These are phyloP conservation scores for Rhadinocentrus ornatus DNA, from an alignment of 2,797 vertebrate species.

Conservation along the genomic window DNA sequence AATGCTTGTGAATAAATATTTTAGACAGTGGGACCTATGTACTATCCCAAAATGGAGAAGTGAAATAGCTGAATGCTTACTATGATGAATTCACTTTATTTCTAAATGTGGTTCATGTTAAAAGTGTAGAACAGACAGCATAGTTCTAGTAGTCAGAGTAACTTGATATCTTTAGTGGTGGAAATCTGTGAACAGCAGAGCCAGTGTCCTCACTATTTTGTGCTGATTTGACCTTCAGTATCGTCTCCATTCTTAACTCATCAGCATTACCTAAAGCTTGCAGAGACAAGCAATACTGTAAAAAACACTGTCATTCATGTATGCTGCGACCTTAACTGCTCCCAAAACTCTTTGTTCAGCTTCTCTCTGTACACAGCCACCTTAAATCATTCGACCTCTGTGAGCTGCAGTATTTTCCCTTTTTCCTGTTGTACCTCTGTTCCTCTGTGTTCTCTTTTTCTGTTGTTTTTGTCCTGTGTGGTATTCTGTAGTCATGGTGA, in stretches of 20 bases:
- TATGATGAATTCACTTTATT: conserved; percentile 10
- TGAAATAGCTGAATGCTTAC: neutral
- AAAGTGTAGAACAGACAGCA: conserved; percentile 13
- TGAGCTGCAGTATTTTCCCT: conserved; percentile 4
- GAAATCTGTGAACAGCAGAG: conserved; percentile 29
- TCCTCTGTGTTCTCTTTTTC: conserved; percentile 25
- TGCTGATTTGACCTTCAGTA: conserved; percentile 52
- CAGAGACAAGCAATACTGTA: conserved; percentile 42
- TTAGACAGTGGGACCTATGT: neutral
- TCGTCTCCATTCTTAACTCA: conserved; percentile 50
- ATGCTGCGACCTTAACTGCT: conserved; percentile 50
- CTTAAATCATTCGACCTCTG: conserved; percentile 28
- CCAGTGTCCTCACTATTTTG: conserved; percentile 56
- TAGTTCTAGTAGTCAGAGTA: conserved; percentile 9
- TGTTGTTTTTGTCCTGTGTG: conserved; percentile 24
- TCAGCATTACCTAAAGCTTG: conserved; percentile 39
- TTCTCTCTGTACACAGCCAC: neutral
- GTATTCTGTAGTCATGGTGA: conserved; percentile 29
- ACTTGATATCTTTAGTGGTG: conserved; percentile 25
- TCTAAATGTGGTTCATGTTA: neutral
- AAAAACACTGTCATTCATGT: conserved; percentile 44
- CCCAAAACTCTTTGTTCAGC: neutral
- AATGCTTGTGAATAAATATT: neutral
- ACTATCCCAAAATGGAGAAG: conserved; percentile 7
- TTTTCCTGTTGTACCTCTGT: conserved; percentile 24